Base-by-base conservation (phyloP, 2,888 invertebrate species). In the Macaria liturata region DNA sequence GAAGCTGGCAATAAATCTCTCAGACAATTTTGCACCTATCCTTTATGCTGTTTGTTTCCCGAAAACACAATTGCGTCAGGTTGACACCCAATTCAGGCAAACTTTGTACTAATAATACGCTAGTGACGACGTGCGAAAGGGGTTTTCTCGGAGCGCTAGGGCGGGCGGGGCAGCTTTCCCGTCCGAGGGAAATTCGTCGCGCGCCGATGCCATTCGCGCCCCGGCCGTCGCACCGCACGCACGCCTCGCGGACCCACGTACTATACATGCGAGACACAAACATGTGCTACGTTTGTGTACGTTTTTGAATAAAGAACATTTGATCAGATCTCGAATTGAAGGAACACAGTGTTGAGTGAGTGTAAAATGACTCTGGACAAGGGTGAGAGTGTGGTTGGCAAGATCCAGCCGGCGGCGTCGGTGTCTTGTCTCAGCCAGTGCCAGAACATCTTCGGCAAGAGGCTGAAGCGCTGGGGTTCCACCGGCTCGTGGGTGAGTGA, bases 401-500 rank as follows among this genome's bases (percentile, higher is more conserved):
- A 91, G 74, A 91, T 91, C 63, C 91, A 91, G 75, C 89, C 91
- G 62, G 92, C 92, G 4, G 80, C 91, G 43, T 92, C 92, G 32
- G 91, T 92, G 57, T 92, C 92, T 60, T 92, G 92, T 67, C 81
- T 92, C 71, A 91, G 91, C 62, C 91, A 91, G 87, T 94, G 88
- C 76, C 94, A 94, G 83, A 94, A 94, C 83, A 93, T 94, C 79
- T 94, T 95, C 78, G 94, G 94, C 58, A 93, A 94, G 68, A 91
- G 94, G 72, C 90, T 95, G 56, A 93, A 95, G 74, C 91, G 95
- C 80, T 95, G 95, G 95, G 94, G 95, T 62, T 95, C 95, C 63
- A 95, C 95, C 1, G 95, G 95, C 77, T 95, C 95, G 70, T 95
- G 95, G 95, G 95, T 95, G 90, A 92, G 92, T 67, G 32, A 9